Conservation (phyloP, 2,888 invertebrate species). For the Lottia gigantea region DNA sequence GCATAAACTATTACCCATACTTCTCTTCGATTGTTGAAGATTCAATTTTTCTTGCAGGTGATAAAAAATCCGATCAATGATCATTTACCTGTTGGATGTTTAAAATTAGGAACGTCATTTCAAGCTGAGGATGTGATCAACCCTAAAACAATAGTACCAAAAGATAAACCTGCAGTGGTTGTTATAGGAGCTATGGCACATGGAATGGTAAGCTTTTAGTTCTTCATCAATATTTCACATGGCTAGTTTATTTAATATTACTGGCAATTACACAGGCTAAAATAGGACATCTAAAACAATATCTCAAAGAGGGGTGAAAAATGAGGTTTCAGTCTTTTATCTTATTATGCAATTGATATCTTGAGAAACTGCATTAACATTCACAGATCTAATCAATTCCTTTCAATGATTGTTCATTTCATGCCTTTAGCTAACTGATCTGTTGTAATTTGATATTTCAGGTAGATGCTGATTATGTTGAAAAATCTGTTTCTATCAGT, state of each 20-base stretch:
- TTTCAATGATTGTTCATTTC: too few relatives aligned
- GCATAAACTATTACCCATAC: too few relatives aligned
- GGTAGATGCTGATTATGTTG: constrained; percentile 84
- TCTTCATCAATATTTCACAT: constrained; percentile 61
- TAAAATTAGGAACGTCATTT: constrained; percentile 90
- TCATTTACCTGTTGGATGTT: constrained; percentile 93
- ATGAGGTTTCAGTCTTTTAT: too few relatives aligned
- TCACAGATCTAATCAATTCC: too few relatives aligned
- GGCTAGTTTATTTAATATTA: too few relatives aligned
- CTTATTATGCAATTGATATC: too few relatives aligned
- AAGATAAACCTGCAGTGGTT: constrained; percentile 84
- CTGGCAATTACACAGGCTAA: too few relatives aligned
- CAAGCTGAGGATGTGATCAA: constrained; percentile 79
- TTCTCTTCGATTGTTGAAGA: too few relatives aligned
- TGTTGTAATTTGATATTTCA: constrained; percentile 59
- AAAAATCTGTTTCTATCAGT: constrained; percentile 91
- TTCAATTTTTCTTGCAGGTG: constrained; percentile 54
- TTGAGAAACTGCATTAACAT: too few relatives aligned
- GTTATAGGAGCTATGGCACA: constrained; percentile 98
- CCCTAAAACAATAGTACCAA: constrained; percentile 83
- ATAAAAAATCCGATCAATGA: constrained; percentile 96
- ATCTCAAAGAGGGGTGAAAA: too few relatives aligned
- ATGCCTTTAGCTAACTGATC: too few relatives aligned
- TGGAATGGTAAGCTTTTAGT: constrained; percentile 83
- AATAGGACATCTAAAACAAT: too few relatives aligned